A percentile compares a stretch with the other conserved stretches of the same genome.
Evolutionary conservation across 2,113 vertebrate genomes (phyloP).

Genomic region (Lota lota): DNA sequence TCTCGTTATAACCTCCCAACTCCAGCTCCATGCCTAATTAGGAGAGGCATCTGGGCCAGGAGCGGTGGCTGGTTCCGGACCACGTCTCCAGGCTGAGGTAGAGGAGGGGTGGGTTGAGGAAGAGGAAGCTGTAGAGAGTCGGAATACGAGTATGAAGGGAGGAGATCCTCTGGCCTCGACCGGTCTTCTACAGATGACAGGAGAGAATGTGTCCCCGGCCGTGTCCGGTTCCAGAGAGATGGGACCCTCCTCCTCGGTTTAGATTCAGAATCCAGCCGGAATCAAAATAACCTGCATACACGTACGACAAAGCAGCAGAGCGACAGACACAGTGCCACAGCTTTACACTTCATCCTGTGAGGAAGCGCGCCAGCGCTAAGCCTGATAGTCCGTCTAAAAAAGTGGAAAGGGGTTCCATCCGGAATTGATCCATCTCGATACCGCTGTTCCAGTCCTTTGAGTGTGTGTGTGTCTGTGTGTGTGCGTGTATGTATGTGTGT

Average conservation of each 20-base stretch:
- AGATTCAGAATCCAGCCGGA: no score
- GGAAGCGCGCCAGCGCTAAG: no score
- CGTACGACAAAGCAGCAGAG: no score
- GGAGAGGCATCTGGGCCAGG: conserved; percentile 29
- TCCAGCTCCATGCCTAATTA: conserved; percentile 56
- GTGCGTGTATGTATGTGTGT: conserved; percentile 19
- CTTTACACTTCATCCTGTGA: no score
- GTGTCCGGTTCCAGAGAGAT: no score
- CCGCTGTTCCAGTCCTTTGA: conserved; percentile 21
- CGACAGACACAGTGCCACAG: no score
- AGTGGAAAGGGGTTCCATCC: conserved; percentile 19
- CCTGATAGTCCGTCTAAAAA: conserved; percentile 3
- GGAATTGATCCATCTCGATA: conserved; percentile 58
- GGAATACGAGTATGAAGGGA: no score
- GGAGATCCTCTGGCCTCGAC: no score
- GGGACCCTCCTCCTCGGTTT: no score
- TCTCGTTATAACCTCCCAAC: conserved; percentile 30
- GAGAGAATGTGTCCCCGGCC: no score
- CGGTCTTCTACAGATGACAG: no score
- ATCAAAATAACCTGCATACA: no score
- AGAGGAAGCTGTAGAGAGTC: neutral
- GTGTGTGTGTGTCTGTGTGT: conserved; percentile 15
- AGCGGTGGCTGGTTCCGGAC: conserved; percentile 14
- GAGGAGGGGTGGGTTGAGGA: conserved; percentile 1
- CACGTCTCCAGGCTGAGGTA: conserved; percentile 12